These are phyloP conservation scores for Synergus japonicus DNA, from an alignment of 2,888 invertebrate species.

Conservation along the genomic window DNA sequence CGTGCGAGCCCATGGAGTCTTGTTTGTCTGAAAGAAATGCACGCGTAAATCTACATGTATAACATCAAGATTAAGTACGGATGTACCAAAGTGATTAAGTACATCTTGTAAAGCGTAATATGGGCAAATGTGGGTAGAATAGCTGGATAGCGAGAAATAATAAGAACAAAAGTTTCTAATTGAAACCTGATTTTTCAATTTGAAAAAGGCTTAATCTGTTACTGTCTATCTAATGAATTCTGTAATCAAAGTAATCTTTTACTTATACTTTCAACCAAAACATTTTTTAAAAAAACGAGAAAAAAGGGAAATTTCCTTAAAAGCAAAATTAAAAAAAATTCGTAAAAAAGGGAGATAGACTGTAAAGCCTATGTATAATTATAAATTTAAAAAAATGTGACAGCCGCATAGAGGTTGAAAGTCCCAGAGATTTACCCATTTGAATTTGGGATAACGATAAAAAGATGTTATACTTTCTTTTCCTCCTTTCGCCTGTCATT, in stretches of 20 bases:
- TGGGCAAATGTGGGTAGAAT: constrained; percentile 17
- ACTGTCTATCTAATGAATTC: background rate
- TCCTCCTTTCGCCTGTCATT: background rate
- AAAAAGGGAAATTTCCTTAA: too few species aligned
- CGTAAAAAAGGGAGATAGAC: too few species aligned
- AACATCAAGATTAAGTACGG: constrained; percentile 27
- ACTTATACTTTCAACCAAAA: too few species aligned
- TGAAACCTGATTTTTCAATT: constrained; percentile 16
- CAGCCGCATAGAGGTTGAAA: background rate
- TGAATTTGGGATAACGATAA: background rate
- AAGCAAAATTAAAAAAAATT: too few species aligned
- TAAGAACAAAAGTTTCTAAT: constrained; percentile 15
- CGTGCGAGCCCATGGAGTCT: constrained; percentile 2
- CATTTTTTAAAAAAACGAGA: too few species aligned
- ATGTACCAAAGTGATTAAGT: constrained; percentile 30
- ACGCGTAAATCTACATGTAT: constrained; percentile 28
- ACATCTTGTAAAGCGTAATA: constrained; percentile 30
- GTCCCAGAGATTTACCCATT: background rate
- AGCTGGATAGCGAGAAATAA: constrained; percentile 18
- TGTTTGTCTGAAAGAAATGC: constrained; percentile 15
- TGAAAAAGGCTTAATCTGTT: background rate
- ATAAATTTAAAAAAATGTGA: background rate
- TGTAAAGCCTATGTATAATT: background rate
- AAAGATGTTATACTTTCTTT: background rate
- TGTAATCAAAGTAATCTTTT: background rate